Base-by-base conservation (phyloP, 1,140 invertebrate genomes). In the Meloidogyne floridensis region DNA sequence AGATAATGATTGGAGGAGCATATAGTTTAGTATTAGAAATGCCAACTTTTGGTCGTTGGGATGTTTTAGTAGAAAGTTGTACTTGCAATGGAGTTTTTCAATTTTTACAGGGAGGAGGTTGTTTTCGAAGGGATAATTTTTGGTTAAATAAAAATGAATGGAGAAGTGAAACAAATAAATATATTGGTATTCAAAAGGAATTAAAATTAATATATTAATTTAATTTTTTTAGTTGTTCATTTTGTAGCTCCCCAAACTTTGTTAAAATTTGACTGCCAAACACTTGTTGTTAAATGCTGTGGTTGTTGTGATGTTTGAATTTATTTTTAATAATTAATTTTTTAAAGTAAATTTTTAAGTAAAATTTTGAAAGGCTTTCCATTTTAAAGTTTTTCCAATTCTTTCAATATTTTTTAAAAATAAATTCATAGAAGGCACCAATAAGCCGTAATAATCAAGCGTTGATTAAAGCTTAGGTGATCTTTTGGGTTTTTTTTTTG, bases 261-360 rank as follows among this genome's bases (percentile, higher is more conserved):
- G 8, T 72, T 79, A 54, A 69, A 70, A 20, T 69, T 79, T 47
- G 77, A 79, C 43, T 79, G 77, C 32, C 77, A 69, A 32, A 72
- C 77, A 69, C 18, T 69, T 6, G 65, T 79, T 42, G 54, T 72
- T 20, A 69, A 79, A 70, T 79, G 77, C 20, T 79, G 59, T 47
- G 77, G 77, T 51, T 79, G 77, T 51, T 79, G 77, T 47, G 65
- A 79, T 69, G 77, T 65, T 65, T 65, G 13, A n/a, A 59, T 6
- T 65, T 65, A 5, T 65, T 18, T 65, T 15, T 13, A 15, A 15
- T 56, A 56, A 56, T 56, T 15, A n/a, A 59, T 59, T 56, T 11
- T 11, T 56, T 3, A 1, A 32, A 32, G 32, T 32, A 1, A 32
- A 32, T 32, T 32, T 32, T 32, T 32, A 32, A 7, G 4, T 47